Base-by-base conservation (phyloP, 2,797 vertebrate species). In the Lagodon rhomboides region DNA sequence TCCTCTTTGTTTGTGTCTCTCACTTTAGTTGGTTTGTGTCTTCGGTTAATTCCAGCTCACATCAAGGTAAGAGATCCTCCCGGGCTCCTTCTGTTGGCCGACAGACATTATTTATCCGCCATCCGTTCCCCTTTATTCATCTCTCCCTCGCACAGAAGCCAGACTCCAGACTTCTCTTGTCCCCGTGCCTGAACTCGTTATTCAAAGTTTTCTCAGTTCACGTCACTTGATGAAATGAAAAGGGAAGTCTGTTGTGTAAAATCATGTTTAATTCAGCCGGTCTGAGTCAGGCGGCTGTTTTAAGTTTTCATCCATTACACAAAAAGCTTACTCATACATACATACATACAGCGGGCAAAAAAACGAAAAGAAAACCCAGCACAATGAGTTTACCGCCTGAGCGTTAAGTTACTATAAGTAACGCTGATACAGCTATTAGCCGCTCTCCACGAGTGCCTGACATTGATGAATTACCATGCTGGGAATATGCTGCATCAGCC, bases 381-480 rank as follows among this genome's bases (percentile, higher is more conserved):
- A 53, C 30, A 67, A 30, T n/a, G 44, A 23, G 55, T 85, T 85
- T 44, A 75, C 34, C 34, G 23, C 30, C 50, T 59, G 18, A 30
- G 38, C 69, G 68, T 58, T 75, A 55, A 67, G 61, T 71, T 77
- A 79, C 47, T 41, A 61, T 59, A 76, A 73, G 65, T 73, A 65
- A 43, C 46, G 72, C 51, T 81, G 71, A 80, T 80, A 58, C 55
- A 50, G 79, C 82, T 68, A 83, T 84, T 83, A 87, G 58, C 47
- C 3, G 1, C 75, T 79, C 68, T 54, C 62, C 62, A 65, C 58
- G 10, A 74, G 75, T 55, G 1, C 53, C 47, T 80, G 90, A 86
- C 87, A 80, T 17, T 91, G 90, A 93, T 89, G 64, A 87, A 92
- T 90, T 74, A 75, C 83, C 55, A 9, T 12, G 60, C 66, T 54